These are phyloP conservation scores for Pseudochaenichthys georgianus DNA, from an alignment of 2,797 vertebrate species.

Conservation along the genomic window DNA sequence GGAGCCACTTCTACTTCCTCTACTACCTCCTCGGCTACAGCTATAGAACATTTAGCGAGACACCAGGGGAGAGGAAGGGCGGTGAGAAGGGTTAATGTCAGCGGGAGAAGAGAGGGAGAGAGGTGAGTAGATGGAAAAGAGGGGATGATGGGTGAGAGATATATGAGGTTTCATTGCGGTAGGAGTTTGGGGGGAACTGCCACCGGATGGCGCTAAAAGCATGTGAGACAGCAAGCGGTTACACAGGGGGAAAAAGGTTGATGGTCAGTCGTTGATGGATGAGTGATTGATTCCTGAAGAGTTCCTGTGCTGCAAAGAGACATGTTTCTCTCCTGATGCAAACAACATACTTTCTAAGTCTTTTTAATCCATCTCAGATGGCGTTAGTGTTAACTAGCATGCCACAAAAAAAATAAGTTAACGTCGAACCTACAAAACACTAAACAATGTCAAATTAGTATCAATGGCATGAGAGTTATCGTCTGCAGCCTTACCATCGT, in stretches of 20 bases:
- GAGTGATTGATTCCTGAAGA: conserved; percentile 29
- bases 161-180: conserved; percentile 28
- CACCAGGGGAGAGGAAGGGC: conserved; percentile 79
- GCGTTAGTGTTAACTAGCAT: conserved; percentile 70
- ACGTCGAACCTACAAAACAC: conserved; percentile 46
- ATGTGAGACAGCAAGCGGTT: conserved; percentile 61
- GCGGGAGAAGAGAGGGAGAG: conserved; percentile 34
- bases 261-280: conserved; percentile 51
- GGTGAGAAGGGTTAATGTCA: conserved; percentile 72
- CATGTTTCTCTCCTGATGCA: conserved; percentile 20
- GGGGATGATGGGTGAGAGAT: conserved; percentile 20
- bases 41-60: conserved; percentile 85
- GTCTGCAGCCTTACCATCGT: conserved; percentile 91
- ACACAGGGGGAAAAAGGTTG: conserved; percentile 49
- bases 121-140: conserved; percentile 31
- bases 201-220: conserved; percentile 63
- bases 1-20: conserved; percentile 87
- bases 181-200: conserved; percentile 48
- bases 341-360: background rate
- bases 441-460: conserved; percentile 73
- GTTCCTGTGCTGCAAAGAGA: conserved; percentile 35
- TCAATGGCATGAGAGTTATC: conserved; percentile 45
- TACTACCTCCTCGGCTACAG: conserved; percentile 80
- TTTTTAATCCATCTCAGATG: background rate
- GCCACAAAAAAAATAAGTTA: conserved; percentile 43